Conservation (phyloP, 2,888 invertebrate species). For the Chrysolina haemoptera region DNA sequence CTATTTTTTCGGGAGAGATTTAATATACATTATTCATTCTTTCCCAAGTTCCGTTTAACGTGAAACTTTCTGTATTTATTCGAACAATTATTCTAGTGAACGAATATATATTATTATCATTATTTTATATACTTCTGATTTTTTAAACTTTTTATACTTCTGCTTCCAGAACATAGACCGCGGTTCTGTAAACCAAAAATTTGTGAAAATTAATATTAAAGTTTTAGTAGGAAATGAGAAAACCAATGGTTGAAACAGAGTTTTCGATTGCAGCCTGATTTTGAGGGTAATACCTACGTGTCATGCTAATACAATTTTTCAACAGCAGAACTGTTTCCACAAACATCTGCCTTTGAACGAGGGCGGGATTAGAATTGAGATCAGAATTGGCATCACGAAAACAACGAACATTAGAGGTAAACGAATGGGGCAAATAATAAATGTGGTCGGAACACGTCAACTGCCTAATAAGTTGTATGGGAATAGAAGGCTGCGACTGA, state of each 20-base stretch:
- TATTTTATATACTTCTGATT: background rate
- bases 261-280: background rate
- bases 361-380: slow-evolving; percentile 38
- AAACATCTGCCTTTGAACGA: slow-evolving; percentile 25
- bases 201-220: no score
- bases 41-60: no score
- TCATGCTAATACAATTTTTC: slow-evolving; percentile 7
- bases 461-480: slow-evolving; percentile 63
- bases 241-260: background rate
- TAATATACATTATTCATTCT: no score
- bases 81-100: no score
- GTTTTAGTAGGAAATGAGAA: background rate
- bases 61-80: no score
- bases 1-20: no score
- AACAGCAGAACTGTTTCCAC: slow-evolving; percentile 7
- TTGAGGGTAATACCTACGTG: background rate
- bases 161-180: no score
- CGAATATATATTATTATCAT: no score
- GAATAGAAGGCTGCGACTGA: slow-evolving; percentile 58
- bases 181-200: no score
- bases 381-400: slow-evolving; percentile 40
- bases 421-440: slow-evolving; percentile 63
- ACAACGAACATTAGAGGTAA: slow-evolving; percentile 54
- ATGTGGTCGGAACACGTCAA: slow-evolving; percentile 64
- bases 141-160: no score